phyloP scores from a whole-genome alignment of 2,113 vertebrate species.

The Hippopotamus amphibius region DNA sequence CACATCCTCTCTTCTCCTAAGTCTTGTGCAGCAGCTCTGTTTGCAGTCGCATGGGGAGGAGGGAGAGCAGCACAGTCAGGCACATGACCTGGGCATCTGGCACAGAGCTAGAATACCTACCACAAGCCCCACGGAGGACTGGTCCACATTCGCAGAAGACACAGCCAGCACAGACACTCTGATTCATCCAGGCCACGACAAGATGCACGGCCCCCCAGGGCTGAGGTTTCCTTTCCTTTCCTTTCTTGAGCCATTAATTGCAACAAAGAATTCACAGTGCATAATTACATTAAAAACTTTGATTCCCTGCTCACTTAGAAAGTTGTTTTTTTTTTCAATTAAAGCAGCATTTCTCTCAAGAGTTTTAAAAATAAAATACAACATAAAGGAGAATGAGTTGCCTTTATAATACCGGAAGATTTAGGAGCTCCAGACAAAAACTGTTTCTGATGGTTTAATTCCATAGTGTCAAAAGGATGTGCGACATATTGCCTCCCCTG shows the following conservation, averaged over 20 bases:
- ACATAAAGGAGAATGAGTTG: constrained; percentile 34
- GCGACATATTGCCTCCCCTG: neutral
- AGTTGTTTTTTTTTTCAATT: neutral
- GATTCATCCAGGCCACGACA: fast-evolving
- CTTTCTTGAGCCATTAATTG: neutral
- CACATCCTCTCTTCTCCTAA: neutral
- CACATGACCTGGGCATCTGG: neutral
- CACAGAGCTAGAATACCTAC: neutral
- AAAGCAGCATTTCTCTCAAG: constrained; percentile 29
- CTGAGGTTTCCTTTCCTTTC: constrained; percentile 42
- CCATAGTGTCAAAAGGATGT: constrained; percentile 43
- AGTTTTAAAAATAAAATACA: constrained; percentile 70
- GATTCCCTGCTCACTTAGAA: neutral
- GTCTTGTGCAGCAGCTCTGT: neutral
- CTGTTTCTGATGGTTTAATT: constrained; percentile 72
- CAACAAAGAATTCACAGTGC: neutral
- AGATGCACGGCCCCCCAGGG: neutral
- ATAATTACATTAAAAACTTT: constrained; percentile 33
- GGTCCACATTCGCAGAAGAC: neutral
- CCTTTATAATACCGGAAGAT: constrained; percentile 2
- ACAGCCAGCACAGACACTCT: neutral
- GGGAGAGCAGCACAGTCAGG: no score
- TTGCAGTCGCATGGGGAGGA: neutral
- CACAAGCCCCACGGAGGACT: fast-evolving
- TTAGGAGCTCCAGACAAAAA: constrained; percentile 37